Evolutionary conservation across 2,888 invertebrate species (phyloP).

Genomic region (Ectropis crepuscularia): DNA sequence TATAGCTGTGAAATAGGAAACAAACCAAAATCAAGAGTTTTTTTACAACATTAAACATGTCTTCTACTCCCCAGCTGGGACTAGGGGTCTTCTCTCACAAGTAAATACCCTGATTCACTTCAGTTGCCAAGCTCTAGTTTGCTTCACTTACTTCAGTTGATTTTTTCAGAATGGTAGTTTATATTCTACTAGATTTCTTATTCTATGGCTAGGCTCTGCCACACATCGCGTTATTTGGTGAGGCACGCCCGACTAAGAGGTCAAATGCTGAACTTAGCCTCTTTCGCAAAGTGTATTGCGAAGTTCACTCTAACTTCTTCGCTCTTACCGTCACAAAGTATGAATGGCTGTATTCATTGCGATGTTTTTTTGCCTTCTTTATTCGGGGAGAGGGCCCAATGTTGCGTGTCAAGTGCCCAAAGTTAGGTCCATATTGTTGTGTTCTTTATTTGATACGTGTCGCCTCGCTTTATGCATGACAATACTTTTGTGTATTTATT

Average conservation of each 20-base stretch:
- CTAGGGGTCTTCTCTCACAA: too few relatives aligned
- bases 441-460: slow-evolving; percentile 49
- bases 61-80: too few relatives aligned
- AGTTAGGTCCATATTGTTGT: slow-evolving; percentile 50
- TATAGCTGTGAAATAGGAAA: too few relatives aligned
- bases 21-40: too few relatives aligned
- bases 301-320: slow-evolving; percentile 59
- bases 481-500: slow-evolving; percentile 37
- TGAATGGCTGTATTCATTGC: slow-evolving; percentile 46
- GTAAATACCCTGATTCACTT: too few relatives aligned
- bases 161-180: background rate
- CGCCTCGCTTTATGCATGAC: slow-evolving; percentile 32
- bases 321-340: slow-evolving; percentile 52
- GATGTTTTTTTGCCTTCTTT: slow-evolving; percentile 51
- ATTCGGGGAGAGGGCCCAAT: slow-evolving; percentile 47
- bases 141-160: background rate
- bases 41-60: too few relatives aligned
- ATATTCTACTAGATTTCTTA: background rate
- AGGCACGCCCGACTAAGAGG: slow-evolving; percentile 54
- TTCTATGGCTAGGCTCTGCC: slow-evolving; percentile 47
- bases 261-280: slow-evolving; percentile 64
- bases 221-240: slow-evolving; percentile 63
- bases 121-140: too few relatives aligned
- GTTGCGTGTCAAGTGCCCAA: slow-evolving; percentile 44
- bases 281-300: slow-evolving; percentile 62